phyloP scores from a whole-genome alignment of 2,113 vertebrate genomes.

The Sorex araneus region DNA sequence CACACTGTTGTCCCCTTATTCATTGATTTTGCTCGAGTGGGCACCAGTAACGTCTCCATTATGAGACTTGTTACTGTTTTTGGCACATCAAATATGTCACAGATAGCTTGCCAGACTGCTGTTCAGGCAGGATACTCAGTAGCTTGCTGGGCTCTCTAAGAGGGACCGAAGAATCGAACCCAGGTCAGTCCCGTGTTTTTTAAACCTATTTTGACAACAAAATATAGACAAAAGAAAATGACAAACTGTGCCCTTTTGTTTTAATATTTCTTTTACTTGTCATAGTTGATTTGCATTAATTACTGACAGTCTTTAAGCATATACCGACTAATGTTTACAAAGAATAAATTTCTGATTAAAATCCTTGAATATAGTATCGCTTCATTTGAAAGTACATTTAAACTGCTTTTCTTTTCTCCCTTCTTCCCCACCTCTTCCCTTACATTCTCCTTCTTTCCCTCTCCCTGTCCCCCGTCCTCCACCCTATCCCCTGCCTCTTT shows the following conservation, averaged over 20 bases:
- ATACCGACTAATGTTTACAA: not conserved
- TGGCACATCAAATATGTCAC: too few species aligned
- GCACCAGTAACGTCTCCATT: too few species aligned
- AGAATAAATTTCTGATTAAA: conserved; percentile 38
- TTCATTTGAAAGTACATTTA: conserved; percentile 23
- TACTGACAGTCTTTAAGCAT: not conserved
- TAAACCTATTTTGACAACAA: conserved; percentile 17
- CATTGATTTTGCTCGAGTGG: too few species aligned
- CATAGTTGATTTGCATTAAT: not conserved
- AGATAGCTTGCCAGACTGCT: too few species aligned
- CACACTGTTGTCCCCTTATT: too few species aligned
- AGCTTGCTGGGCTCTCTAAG: too few species aligned
- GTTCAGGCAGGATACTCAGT: too few species aligned
- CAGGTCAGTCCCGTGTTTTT: too few species aligned
- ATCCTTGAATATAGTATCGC: conserved; percentile 17
- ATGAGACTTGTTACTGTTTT: too few species aligned
- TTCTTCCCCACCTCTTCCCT: not conserved
- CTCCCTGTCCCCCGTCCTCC: not conserved
- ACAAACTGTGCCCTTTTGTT: not conserved
- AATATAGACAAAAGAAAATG: conserved; percentile 4
- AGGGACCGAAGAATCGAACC: too few species aligned
- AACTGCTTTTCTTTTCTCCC: not conserved
- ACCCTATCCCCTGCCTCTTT: not conserved
- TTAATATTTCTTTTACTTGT: conserved; percentile 38
- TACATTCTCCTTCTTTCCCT: not conserved